Evolutionary conservation across 2,888 invertebrate genomes (phyloP).

Genomic region (Lithophane socia): DNA sequence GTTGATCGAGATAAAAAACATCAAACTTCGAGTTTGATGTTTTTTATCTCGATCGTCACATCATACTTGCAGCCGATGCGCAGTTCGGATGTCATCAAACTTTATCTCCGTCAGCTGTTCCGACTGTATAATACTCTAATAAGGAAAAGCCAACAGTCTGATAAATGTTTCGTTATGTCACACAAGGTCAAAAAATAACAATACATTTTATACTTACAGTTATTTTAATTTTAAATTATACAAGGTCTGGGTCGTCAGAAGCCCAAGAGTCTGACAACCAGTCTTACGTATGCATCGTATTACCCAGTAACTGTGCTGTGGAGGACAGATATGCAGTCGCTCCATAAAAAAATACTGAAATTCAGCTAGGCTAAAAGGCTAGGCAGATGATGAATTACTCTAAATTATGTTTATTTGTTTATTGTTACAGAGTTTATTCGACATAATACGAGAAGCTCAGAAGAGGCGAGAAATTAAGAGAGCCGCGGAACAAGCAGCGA

Average conservation of each 20-base stretch:
- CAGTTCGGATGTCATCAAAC: slow-evolving; percentile 40
- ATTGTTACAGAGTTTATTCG: slow-evolving; percentile 84
- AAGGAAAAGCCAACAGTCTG: slow-evolving; percentile 39
- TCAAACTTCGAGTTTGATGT: neutral
- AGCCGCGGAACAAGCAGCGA: slow-evolving; percentile 72
- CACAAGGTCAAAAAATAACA: slow-evolving; percentile 27
- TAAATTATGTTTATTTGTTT: neutral
- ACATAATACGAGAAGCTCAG: slow-evolving; percentile 86
- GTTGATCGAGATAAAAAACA: too few relatives aligned
- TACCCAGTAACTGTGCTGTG: too few relatives aligned
- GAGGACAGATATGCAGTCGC: too few relatives aligned
- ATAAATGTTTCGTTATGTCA: slow-evolving; percentile 45
- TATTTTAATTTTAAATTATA: neutral
- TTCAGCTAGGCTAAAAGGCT: too few relatives aligned
- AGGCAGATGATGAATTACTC: neutral
- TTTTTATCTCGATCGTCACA: neutral
- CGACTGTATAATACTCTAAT: slow-evolving; percentile 16
- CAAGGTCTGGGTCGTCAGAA: too few relatives aligned
- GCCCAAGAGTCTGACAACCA: too few relatives aligned
- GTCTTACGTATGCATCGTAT: too few relatives aligned
- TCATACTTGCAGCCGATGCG: neutral
- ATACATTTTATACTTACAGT: too few relatives aligned
- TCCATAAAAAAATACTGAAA: too few relatives aligned
- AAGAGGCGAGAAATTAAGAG: slow-evolving; percentile 84
- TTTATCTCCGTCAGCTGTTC: slow-evolving; percentile 57